Conservation (phyloP, 2,888 invertebrate genomes). For the Drosophila sordidapex region DNA sequence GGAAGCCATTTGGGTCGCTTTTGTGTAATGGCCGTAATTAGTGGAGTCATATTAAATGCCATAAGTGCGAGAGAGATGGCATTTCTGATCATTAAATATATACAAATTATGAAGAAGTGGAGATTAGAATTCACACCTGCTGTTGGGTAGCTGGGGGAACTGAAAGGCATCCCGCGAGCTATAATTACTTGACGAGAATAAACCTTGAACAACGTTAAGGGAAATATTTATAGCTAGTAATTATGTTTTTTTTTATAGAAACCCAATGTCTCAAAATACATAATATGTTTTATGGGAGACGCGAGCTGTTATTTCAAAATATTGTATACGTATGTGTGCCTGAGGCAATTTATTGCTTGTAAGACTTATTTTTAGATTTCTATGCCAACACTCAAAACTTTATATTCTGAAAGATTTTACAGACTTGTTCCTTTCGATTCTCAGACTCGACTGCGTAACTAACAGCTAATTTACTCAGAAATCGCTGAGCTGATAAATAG, state of each 20-base stretch:
- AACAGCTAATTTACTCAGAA: neutral
- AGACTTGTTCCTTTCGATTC: neutral
- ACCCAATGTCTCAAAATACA: neutral
- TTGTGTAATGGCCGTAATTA: slow-evolving; percentile 59
- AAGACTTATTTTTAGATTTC: neutral
- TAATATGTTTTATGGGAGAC: neutral
- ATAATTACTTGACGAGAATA: slow-evolving; percentile 8
- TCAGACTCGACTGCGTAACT: neutral
- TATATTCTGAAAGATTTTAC: neutral
- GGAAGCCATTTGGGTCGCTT: slow-evolving; percentile 56
- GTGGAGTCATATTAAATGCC: slow-evolving; percentile 22
- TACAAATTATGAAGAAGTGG: slow-evolving; percentile 4
- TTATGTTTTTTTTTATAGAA: neutral
- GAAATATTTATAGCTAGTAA: neutral
- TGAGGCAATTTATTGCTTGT: neutral
- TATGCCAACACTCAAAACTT: neutral
- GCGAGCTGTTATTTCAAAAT: neutral
- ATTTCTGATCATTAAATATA: slow-evolving; percentile 34
- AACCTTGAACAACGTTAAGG: slow-evolving; percentile 7
- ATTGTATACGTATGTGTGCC: neutral
- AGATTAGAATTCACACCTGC: slow-evolving; percentile 4
- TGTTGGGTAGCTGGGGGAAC: neutral
- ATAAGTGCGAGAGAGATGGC: slow-evolving; percentile 39
- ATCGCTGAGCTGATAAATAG: neutral
- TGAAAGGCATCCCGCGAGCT: neutral